These are phyloP conservation scores for Bergia puertoricense DNA, from an alignment of 92 coral and sea anemone genomes.

Conservation along the genomic window DNA sequence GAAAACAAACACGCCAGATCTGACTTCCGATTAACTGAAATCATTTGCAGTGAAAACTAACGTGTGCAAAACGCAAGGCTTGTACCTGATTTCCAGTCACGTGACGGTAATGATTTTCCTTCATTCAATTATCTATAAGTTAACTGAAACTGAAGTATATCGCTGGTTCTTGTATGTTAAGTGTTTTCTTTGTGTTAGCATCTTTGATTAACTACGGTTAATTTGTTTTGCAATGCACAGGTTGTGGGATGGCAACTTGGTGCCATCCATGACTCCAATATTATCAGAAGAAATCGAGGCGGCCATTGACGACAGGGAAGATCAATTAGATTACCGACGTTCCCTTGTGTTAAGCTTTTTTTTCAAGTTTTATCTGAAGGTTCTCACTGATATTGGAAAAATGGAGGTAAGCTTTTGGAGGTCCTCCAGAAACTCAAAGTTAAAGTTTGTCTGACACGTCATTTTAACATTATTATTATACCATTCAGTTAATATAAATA, in stretches of 20 bases:
- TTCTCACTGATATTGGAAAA: background rate
- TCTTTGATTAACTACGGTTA: background rate
- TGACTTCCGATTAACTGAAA: too few relatives aligned
- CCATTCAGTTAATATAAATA: too few relatives aligned
- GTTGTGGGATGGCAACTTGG: background rate
- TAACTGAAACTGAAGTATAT: background rate
- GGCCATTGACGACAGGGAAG: background rate
- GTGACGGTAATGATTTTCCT: too few relatives aligned
- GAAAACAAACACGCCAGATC: too few relatives aligned
- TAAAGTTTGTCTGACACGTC: too few relatives aligned
- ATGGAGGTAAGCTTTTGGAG: background rate
- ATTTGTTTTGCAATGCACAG: background rate
- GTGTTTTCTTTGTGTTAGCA: background rate
- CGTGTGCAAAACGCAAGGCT: too few relatives aligned
- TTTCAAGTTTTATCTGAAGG: constrained; percentile 3
- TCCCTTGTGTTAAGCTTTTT: constrained; percentile 5
- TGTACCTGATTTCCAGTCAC: too few relatives aligned
- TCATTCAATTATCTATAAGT: too few relatives aligned
- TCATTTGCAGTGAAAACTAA: too few relatives aligned
- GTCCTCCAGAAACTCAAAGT: too few relatives aligned
- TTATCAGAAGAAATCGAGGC: background rate
- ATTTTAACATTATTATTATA: too few relatives aligned
- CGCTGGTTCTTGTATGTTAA: background rate
- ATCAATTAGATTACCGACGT: background rate
- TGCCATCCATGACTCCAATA: background rate